Base-by-base conservation (phyloP, 2,797 vertebrate species). In the Hoplostethus atlanticus region DNA sequence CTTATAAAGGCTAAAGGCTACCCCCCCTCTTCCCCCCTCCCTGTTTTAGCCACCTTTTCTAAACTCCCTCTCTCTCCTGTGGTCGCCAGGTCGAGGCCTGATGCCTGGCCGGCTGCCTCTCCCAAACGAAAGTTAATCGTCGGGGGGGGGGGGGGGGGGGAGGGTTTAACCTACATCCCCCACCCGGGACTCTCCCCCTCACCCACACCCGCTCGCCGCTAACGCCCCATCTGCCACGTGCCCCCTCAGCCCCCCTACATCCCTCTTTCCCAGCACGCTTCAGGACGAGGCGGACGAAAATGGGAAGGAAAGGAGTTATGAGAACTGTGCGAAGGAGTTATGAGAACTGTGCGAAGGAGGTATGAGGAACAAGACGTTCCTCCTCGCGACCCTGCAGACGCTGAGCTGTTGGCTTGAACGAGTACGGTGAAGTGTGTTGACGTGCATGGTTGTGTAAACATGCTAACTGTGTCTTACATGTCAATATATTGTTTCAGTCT, bases 51-150 rank as follows among this genome's bases (percentile, higher is more conserved):
- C 21, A 21, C 21, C 21, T 21, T 21, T 70, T 69, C 74, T 75
- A 53, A 64, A 67, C 70, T 68, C 73, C 81, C 9, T 21, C 78
- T 70, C 82, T 77, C 70, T 73, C 10, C 61, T 67, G 65, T 4
- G 57, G 13, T 62, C 36, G 62, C 80, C 76, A 72, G 71, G 67
- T 72, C 55, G 77, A 70, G 48, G 78, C 79, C 76, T 68, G 52
- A 67, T 31, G 40, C 59, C 69, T 77, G 48, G 78, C 79, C 76
- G 69, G 52, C 70, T 31, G 40, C 59, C 69, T 71, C 69, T 71
- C 75, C 77, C 83, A 84, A 92, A 93, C 12, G 89, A 93, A 93
- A 93, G 92, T 93, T 94, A 93, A 94, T 94, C 91, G 85, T 86
- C 80, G 86, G 86, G 87, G 87, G 3, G 31, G 31, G 31, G 87